Evolutionary conservation across 2,888 invertebrate species (phyloP).

Genomic region (Linnaemya vulpina): DNA sequence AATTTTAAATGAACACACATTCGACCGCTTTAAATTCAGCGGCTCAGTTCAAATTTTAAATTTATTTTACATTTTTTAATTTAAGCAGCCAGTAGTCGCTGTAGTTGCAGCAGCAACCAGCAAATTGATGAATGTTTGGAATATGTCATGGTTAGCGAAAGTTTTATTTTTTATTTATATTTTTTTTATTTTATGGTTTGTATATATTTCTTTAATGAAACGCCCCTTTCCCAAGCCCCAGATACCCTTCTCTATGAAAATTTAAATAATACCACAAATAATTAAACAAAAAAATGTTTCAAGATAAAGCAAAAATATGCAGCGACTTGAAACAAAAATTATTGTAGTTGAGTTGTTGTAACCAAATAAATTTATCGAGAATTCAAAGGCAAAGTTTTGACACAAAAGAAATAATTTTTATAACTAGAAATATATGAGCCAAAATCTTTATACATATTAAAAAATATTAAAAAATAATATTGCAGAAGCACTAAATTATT

Average conservation of each 20-base stretch:
- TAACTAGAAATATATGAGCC: not conserved
- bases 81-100: conserved; percentile 16
- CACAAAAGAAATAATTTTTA: not conserved
- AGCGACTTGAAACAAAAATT: conserved; percentile 13
- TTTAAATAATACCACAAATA: not conserved
- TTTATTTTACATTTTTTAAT: conserved; percentile 13
- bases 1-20: conserved; percentile 43
- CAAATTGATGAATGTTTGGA: conserved; percentile 57
- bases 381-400: not conserved
- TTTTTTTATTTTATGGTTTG: conserved; percentile 6
- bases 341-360: not conserved
- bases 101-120: conserved; percentile 21
- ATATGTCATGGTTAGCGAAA: conserved; percentile 68
- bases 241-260: not conserved
- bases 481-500: not conserved
- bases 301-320: conserved; percentile 36
- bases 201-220: conserved; percentile 19
- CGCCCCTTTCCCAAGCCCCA: conserved; percentile 13
- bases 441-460: not conserved
- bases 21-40: conserved; percentile 11
- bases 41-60: conserved; percentile 19
- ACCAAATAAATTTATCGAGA: conserved; percentile 14
- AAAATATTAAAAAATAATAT: not conserved
- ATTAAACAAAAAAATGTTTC: conserved; percentile 23
- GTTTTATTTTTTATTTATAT: conserved; percentile 34